Percentiles rank a stretch among this genome's conserved stretches.
Evolutionary conservation across 2,113 vertebrate genomes (phyloP).

Genomic region (Clinocottus analis): DNA sequence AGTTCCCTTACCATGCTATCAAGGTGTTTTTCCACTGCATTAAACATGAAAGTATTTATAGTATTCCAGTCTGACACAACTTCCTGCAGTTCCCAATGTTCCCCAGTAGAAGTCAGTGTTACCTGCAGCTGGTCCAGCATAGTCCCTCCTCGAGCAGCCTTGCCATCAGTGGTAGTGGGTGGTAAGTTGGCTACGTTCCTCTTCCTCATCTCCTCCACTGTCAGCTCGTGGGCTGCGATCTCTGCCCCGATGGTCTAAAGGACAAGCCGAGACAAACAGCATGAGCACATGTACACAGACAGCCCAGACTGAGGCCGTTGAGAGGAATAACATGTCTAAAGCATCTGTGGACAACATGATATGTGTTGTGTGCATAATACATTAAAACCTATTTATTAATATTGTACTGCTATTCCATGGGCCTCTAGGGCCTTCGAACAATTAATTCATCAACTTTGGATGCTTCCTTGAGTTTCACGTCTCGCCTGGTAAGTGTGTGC

Average conservation of each 20-base stretch:
- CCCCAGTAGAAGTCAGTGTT: conserved; percentile 73
- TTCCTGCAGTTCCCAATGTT: conserved; percentile 1
- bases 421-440: not conserved
- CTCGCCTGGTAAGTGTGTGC: not conserved
- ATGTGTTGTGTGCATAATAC: not conserved
- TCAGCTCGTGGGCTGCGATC: conserved; percentile 90
- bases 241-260: conserved; percentile 92
- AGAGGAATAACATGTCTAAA: not conserved
- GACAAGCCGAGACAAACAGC: not conserved
- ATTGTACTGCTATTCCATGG: not conserved
- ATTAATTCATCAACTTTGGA: not conserved
- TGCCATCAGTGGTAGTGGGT: conserved; percentile 83
- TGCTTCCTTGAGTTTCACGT: not conserved
- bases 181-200: conserved; percentile 84
- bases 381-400: not conserved
- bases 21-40: not conserved
- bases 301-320: not conserved
- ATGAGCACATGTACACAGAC: not conserved
- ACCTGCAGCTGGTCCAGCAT: conserved; percentile 94
- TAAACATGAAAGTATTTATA: not conserved
- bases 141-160: conserved; percentile 86
- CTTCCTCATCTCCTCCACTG: conserved; percentile 90
- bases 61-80: too few species aligned
- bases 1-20: not conserved
- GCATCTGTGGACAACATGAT: not conserved